phyloP scores from a whole-genome alignment of 2,888 invertebrate genomes.

The Ochlodes sylvanus region DNA sequence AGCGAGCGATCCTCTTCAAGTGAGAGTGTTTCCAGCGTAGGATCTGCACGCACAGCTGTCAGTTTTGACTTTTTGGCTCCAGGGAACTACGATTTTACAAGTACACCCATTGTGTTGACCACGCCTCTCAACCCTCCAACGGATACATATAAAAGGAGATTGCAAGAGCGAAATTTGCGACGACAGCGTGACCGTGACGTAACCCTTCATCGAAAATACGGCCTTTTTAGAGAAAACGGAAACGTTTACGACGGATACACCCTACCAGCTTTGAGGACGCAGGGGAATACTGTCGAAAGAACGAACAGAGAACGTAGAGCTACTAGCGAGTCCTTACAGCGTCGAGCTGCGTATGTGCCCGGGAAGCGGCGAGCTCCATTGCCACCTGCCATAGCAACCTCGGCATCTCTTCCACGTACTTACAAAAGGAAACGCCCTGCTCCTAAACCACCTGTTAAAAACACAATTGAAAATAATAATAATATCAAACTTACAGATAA shows the following conservation, averaged over 20 bases:
- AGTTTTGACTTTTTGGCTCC: conserved; percentile 89
- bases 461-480: conserved; percentile 50
- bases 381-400: conserved; percentile 81
- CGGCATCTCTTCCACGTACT: conserved; percentile 68
- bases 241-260: conserved; percentile 72
- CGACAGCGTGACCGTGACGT: conserved; percentile 86
- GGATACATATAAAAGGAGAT: conserved; percentile 86
- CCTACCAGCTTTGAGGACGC: conserved; percentile 59
- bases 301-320: conserved; percentile 80
- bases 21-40: conserved; percentile 87
- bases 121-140: conserved; percentile 85
- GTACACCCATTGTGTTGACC: conserved; percentile 70
- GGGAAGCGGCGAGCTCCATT: conserved; percentile 90
- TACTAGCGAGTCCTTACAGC: conserved; percentile 86
- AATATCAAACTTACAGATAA: conserved; percentile 42
- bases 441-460: conserved; percentile 79
- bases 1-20: conserved; percentile 71
- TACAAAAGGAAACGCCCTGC: conserved; percentile 80
- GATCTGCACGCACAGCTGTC: conserved; percentile 89
- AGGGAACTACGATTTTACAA: conserved; percentile 73
- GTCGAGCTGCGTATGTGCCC: conserved; percentile 88
- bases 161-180: conserved; percentile 85
- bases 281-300: conserved; percentile 48
- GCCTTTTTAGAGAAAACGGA: conserved; percentile 65
- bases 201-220: conserved; percentile 88